Base-by-base conservation (phyloP, 2,888 invertebrate species). In the Camponotus fellah region DNA sequence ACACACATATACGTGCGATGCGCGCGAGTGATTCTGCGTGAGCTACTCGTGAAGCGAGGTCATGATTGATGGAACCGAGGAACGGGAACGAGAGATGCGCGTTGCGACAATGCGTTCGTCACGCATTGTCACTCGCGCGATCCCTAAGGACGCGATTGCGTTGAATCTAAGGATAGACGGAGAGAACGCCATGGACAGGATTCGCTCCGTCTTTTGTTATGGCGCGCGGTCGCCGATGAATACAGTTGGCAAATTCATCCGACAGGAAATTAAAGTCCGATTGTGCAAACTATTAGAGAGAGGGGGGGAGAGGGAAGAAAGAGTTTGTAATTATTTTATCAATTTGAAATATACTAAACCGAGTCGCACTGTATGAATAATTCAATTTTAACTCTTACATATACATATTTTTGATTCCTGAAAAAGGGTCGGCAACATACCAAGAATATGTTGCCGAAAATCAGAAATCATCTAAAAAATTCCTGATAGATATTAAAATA, bases 31-130 rank as follows among this genome's bases (percentile, higher is more conserved):
- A 34, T 71, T 65, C 40, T 12, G 46, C 72, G 62, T 9, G 82
- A 56, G 46, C 43, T 60, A 43, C 12, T 43, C 46, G 60, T 80
- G 69, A 77, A 53, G 75, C 65, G 72, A 69, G 76, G 66, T 69
- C 75, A 58, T 83, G 89, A 88, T 89, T 87, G 89, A 89, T 86
- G 85, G 71, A 74, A 84, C 21, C 82, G 83, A 85, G 64, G 84
- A 86, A 66, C 81, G 83, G 82, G 60, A 72, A 60, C 62, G 82
- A 53, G 75, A 68, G 75, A 68, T 65, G 60, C 66, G 69, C 77
- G 71, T 77, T 53, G 83, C 87, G 85, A 89, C 89, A 89, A 89
- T 89, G 83, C 82, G 83, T 85, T 84, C 89, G 82, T 82, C 82
- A 26, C 77, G 82, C 84, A 77, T 84, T 77, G 69, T 71, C 85